phyloP scores from a whole-genome alignment of 2,888 invertebrate genomes.

The Lasiommata megera region DNA sequence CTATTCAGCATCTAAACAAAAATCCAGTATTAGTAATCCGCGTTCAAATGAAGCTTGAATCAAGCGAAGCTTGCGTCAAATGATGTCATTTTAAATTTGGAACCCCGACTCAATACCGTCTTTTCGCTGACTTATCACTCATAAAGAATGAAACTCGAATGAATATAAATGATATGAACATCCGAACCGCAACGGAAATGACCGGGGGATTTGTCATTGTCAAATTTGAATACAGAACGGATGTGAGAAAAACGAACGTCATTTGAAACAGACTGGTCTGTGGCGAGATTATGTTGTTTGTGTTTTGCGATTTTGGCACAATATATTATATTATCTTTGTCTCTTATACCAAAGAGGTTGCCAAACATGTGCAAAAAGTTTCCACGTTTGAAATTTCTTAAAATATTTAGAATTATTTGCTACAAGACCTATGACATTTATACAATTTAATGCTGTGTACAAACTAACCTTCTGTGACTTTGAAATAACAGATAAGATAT shows the following conservation, averaged over 20 bases:
- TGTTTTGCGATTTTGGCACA: constrained; percentile 21
- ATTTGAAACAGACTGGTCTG: constrained; percentile 54
- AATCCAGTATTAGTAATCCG: not conserved
- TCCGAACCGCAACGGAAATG: constrained; percentile 72
- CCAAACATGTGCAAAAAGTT: too few species aligned
- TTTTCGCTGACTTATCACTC: constrained; percentile 54
- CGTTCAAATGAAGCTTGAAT: not conserved
- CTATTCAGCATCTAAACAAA: too few species aligned
- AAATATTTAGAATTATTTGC: too few species aligned
- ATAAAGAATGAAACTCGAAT: constrained; percentile 62
- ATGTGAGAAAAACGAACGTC: constrained; percentile 73
- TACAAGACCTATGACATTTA: too few species aligned
- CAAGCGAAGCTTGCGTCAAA: not conserved
- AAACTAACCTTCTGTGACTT: too few species aligned
- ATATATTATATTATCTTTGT: not conserved
- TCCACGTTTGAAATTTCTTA: too few species aligned
- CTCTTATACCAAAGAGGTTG: not conserved
- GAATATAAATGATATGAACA: constrained; percentile 75
- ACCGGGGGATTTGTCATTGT: constrained; percentile 75
- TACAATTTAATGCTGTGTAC: too few species aligned
- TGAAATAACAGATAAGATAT: too few species aligned
- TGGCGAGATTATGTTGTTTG: constrained; percentile 31
- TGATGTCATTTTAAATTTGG: constrained; percentile 47
- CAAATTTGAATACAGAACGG: constrained; percentile 76
- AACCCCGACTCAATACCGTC: constrained; percentile 51